Evolutionary conservation across 2,113 vertebrate genomes (phyloP).

Genomic region (Elaphurus davidianus): DNA sequence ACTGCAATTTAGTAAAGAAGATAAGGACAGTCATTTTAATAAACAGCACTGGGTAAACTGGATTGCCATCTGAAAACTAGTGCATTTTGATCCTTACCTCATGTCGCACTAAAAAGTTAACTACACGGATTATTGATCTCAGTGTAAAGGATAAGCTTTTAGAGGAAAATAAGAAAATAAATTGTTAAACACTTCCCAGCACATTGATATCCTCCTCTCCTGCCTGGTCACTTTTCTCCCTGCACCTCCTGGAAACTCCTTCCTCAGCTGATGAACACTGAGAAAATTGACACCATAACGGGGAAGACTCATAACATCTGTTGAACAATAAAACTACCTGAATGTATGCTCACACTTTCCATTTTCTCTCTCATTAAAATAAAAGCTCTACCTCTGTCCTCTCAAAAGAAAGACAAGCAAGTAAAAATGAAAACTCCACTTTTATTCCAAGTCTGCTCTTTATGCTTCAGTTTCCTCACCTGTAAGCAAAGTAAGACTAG

Average conservation of each 20-base stretch:
- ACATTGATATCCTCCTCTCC: neutral
- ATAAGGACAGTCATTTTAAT: neutral
- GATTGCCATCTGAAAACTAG: neutral
- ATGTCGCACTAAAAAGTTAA: neutral
- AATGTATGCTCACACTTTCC: neutral
- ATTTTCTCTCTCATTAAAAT: constrained; percentile 6
- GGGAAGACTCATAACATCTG: neutral
- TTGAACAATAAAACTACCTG: neutral
- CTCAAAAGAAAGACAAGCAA: neutral
- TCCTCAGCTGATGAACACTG: neutral
- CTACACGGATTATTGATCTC: neutral
- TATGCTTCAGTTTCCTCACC: neutral
- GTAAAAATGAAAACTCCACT: neutral
- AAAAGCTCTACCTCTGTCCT: neutral
- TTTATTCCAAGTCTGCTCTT: neutral
- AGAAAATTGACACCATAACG: neutral
- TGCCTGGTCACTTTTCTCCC: neutral
- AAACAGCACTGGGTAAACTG: neutral
- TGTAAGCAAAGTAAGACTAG: neutral
- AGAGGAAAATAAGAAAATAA: neutral
- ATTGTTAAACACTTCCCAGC: neutral
- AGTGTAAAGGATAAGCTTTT: neutral
- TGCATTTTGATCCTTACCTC: neutral
- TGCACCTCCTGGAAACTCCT: neutral
- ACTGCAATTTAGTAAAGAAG: neutral